Conservation (phyloP, 2,888 invertebrate species). For the Drosophila greeni region DNA sequence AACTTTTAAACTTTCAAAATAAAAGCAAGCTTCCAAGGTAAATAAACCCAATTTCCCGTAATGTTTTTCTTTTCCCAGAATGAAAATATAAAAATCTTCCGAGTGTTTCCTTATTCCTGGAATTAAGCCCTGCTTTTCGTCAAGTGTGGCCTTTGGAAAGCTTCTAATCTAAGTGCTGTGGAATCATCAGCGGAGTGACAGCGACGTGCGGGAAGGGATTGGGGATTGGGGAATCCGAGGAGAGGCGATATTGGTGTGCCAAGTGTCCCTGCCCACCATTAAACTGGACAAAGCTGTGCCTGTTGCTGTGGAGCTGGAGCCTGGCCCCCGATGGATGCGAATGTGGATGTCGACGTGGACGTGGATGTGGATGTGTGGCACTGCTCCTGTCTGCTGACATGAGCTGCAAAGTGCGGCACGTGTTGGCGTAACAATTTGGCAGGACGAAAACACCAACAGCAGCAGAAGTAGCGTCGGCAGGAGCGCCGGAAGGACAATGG, state of each 20-base stretch:
- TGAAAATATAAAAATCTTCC: not conserved
- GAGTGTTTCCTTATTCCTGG: not conserved
- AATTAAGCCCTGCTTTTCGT: slow-evolving; percentile 16
- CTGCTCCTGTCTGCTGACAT: slow-evolving; percentile 50
- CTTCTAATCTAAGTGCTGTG: slow-evolving; percentile 45
- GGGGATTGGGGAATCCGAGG: slow-evolving; percentile 3
- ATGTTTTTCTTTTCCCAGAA: not conserved
- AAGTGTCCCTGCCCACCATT: slow-evolving; percentile 45
- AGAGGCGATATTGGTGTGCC: slow-evolving; percentile 27
- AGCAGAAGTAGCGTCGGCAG: slow-evolving; percentile 21
- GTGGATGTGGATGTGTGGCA: slow-evolving; percentile 25
- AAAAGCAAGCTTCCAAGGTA: not conserved
- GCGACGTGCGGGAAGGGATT: slow-evolving; percentile 31
- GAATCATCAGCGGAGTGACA: slow-evolving; percentile 48
- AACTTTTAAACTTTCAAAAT: not conserved
- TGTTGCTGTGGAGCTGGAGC: slow-evolving; percentile 43
- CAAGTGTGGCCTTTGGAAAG: slow-evolving; percentile 21
- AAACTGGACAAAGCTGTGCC: slow-evolving; percentile 53
- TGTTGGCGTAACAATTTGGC: slow-evolving; percentile 72
- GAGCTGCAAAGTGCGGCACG: slow-evolving; percentile 74
- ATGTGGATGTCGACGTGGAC: slow-evolving; percentile 16
- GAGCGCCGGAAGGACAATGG: slow-evolving; percentile 23
- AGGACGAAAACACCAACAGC: slow-evolving; percentile 40
- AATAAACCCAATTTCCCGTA: not conserved
- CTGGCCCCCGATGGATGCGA: slow-evolving; percentile 11